Base-by-base conservation (phyloP, 1,140 invertebrate genomes). In the Elysia chlorotica region DNA sequence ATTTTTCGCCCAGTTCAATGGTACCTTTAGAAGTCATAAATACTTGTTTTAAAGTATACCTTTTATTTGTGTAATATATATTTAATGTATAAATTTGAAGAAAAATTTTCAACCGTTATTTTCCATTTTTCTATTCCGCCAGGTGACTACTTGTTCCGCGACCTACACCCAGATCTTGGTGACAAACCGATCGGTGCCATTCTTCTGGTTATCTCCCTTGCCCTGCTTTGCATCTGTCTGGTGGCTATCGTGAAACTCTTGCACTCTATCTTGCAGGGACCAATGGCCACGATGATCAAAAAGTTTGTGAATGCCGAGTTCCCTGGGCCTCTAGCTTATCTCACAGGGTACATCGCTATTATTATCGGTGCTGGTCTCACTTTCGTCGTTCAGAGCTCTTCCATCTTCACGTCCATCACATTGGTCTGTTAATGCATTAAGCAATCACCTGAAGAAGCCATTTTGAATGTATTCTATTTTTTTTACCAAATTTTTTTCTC, bases 351-450 rank as follows among this genome's bases (percentile, higher is more conserved):
- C 77, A 41, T 91, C 14, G 90, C 91, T 23, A 89, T 92, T 73
- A 38, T 90, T 0, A 76, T 91, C 2, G 91, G 91, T 25, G 87
- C 88, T 23, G 81, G 88, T 0, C 81, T 92, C 38, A 92, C 92
- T 17, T 88, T 92, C 38, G 78, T 92, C 35, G 88, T 92, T 0
- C 91, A 92, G 83, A 91, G 90, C 54, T 90, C 88, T 73, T 91
- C 90, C 23, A 89, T 92, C 33, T 92, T 92, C 80, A 92, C 91
- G 0, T 92, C 91, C 19, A 88, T 90, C 0, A n/a, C n/a, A n/a
- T n/a, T n/a, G n/a, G n/a, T n/a, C n/a, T n/a, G n/a, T n/a, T n/a
- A n/a, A n/a, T n/a, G n/a, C n/a, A n/a, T n/a, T n/a, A n/a, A n/a
- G n/a, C n/a, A n/a, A n/a, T n/a, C n/a, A n/a, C n/a, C n/a, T n/a